Evolutionary conservation across 2,113 vertebrate species (phyloP).

Genomic region (Rhabdomys dilectus): DNA sequence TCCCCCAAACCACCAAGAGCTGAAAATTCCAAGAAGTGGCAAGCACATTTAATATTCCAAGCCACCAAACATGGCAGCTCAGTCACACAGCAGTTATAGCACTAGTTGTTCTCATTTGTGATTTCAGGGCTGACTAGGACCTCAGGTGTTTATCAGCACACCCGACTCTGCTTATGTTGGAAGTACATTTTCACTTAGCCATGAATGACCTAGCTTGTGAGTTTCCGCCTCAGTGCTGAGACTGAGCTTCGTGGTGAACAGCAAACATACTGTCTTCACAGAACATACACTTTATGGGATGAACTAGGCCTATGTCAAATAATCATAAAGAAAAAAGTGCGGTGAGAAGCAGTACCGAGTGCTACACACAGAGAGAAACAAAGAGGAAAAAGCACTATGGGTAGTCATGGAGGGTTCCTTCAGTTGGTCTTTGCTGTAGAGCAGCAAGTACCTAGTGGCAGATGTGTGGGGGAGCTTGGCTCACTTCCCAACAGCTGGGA

Average conservation of each 20-base stretch:
- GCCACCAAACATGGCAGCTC: background rate
- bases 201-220: background rate
- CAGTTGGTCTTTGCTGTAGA: background rate
- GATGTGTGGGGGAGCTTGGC: too few relatives aligned
- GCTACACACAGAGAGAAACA: too few relatives aligned
- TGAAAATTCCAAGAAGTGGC: background rate
- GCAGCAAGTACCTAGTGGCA: background rate
- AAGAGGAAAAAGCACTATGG: too few relatives aligned
- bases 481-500: background rate
- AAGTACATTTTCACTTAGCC: background rate
- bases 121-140: background rate
- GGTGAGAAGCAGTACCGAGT: background rate
- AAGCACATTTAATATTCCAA: background rate
- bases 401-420: background rate
- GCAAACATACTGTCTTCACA: background rate
- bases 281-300: background rate
- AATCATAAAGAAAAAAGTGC: background rate
- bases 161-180: background rate
- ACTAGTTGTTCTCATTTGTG: background rate
- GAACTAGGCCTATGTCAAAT: background rate
- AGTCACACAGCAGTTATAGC: background rate
- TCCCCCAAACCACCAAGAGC: background rate
- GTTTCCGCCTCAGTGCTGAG: background rate
- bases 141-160: background rate
- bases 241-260: background rate